These are phyloP conservation scores for Trypoxylus dichotomus DNA, from an alignment of 1,140 invertebrate genomes.

Conservation along the genomic window DNA sequence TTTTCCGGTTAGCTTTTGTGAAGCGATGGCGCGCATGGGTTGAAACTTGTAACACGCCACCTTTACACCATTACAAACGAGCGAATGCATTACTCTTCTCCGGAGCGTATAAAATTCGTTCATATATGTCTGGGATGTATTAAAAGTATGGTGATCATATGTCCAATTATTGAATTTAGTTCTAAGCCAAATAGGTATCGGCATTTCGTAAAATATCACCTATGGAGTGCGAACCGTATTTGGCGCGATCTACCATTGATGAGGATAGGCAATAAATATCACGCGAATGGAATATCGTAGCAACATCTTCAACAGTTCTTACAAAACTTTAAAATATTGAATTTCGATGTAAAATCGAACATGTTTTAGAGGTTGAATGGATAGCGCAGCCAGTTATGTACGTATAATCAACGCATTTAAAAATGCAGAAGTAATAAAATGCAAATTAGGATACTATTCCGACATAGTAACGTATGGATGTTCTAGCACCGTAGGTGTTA, in stretches of 20 bases:
- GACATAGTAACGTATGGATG: too few relatives aligned
- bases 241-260: neutral
- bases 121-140: neutral
- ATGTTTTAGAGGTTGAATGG: neutral
- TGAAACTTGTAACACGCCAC: neutral
- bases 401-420: too few relatives aligned
- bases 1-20: neutral
- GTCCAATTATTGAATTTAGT: conserved; percentile 2
- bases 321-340: neutral
- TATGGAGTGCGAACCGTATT: neutral
- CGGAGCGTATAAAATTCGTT: neutral
- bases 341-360: neutral
- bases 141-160: neutral
- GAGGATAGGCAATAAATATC: neutral
- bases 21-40: neutral
- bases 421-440: too few relatives aligned
- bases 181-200: neutral
- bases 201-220: neutral
- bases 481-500: too few relatives aligned
- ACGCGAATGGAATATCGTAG: neutral
- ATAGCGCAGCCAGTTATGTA: neutral
- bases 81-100: neutral
- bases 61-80: neutral
- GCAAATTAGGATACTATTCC: too few relatives aligned
- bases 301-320: neutral